These are phyloP conservation scores for Cosmia trapezina DNA, from an alignment of 2,888 invertebrate species.

Conservation along the genomic window DNA sequence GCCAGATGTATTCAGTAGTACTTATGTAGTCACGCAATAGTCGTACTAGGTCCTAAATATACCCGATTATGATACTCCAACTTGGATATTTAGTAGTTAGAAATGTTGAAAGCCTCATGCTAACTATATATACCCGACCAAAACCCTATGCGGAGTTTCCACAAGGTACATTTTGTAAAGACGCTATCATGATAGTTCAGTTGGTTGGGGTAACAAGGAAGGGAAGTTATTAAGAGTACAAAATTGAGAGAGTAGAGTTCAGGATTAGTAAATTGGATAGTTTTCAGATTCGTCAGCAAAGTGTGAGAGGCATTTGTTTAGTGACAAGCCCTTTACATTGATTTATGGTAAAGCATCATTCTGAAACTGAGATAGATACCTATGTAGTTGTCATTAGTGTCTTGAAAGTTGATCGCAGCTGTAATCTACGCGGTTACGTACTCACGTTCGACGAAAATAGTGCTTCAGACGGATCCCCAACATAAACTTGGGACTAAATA, in stretches of 20 bases:
- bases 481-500: no score
- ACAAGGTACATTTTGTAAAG: no score
- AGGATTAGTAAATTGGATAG: background rate
- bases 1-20: no score
- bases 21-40: no score
- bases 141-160: no score
- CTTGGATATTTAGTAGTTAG: no score
- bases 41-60: no score
- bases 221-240: background rate
- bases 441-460: background rate
- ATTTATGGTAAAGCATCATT: background rate
- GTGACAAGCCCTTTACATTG: background rate
- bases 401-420: background rate
- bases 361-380: background rate
- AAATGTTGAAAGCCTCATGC: no score
- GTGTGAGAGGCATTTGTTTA: background rate
- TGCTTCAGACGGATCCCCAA: background rate
- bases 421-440: background rate
- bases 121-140: no score
- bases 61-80: no score
- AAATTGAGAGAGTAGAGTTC: background rate
- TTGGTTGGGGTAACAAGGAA: background rate
- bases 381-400: no score
- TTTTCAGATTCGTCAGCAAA: background rate
- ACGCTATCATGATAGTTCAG: background rate